Percentiles rank a stretch among this genome's conserved stretches.
Evolutionary conservation across 2,113 vertebrate genomes (phyloP).

Genomic region (Tapirus terrestris): DNA sequence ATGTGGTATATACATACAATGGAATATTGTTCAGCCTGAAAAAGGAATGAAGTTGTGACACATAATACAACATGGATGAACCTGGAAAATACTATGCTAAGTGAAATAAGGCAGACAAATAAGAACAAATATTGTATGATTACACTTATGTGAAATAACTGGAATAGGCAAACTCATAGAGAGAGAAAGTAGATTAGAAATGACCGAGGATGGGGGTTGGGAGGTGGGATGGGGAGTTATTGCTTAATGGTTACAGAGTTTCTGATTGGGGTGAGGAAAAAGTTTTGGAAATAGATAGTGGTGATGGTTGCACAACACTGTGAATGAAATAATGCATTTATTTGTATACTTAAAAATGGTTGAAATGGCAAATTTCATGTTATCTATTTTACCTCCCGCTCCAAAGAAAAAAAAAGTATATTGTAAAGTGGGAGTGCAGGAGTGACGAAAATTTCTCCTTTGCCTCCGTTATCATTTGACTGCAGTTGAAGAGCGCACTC

Average conservation of each 20-base stretch:
- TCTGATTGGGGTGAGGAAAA: neutral
- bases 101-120: no score
- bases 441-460: neutral
- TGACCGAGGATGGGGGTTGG: no score
- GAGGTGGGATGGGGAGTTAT: neutral
- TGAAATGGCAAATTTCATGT: neutral
- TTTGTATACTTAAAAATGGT: neutral
- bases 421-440: neutral
- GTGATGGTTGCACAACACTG: neutral
- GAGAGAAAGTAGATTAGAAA: no score
- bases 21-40: no score
- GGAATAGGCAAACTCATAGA: no score
- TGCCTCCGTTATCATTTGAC: neutral
- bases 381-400: neutral
- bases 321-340: neutral
- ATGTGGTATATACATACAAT: no score
- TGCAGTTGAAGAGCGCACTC: neutral
- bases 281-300: neutral
- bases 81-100: no score
- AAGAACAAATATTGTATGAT: no score
- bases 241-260: neutral
- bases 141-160: no score
- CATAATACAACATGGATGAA: no score
- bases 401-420: neutral
- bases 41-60: no score